A percentile compares a stretch with the other conserved stretches of the same genome.
Evolutionary conservation across 2,113 vertebrate species (phyloP).

Genomic region (Tinamus guttatus): DNA sequence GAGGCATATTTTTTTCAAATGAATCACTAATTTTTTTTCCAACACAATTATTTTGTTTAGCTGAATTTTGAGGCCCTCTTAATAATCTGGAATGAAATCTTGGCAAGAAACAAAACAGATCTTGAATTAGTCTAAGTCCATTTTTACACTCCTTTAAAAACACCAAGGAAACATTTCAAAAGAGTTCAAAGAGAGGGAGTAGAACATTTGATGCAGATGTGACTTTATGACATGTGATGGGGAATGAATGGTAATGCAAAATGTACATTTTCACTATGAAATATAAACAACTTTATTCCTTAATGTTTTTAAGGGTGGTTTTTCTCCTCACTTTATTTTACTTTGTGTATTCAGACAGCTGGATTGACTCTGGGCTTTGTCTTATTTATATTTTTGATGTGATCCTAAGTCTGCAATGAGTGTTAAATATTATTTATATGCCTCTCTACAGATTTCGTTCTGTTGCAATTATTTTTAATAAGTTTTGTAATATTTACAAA

Average conservation of each 20-base stretch:
- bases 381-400: background rate
- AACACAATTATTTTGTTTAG: conserved; percentile 51
- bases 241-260: background rate
- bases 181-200: conserved; percentile 37
- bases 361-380: background rate
- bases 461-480: background rate
- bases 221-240: conserved; percentile 15
- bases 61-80: conserved; percentile 21
- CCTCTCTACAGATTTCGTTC: background rate
- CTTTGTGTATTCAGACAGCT: background rate
- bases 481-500: background rate
- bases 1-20: background rate
- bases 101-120: conserved; percentile 38
- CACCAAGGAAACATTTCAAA: conserved; percentile 45
- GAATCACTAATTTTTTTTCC: background rate
- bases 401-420: background rate
- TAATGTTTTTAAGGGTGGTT: background rate
- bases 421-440: background rate
- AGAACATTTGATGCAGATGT: conserved; percentile 56
- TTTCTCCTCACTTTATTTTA: background rate
- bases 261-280: conserved; percentile 7
- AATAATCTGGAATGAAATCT: conserved; percentile 51
- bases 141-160: conserved; percentile 63
- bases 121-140: conserved; percentile 26
- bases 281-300: background rate